Conservation (phyloP, 2,797 vertebrate genomes). For the Serranus cabrilla region DNA sequence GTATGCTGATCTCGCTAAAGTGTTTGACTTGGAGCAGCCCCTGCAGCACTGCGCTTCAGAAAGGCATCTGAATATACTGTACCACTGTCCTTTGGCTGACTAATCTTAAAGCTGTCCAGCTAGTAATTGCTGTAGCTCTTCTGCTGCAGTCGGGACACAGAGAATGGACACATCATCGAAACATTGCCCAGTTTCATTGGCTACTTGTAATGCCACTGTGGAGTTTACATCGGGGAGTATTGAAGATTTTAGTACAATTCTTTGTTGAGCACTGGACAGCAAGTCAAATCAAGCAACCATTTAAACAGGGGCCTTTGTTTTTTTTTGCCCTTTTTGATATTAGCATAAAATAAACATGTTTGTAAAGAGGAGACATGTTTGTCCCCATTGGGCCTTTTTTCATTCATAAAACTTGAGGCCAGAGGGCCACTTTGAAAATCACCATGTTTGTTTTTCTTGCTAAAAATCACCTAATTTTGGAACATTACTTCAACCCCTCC, state of each 20-base stretch:
- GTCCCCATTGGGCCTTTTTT: no score
- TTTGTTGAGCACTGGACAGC: not conserved
- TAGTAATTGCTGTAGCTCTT: conserved; percentile 42
- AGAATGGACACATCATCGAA: conserved; percentile 48
- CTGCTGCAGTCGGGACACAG: conserved; percentile 42
- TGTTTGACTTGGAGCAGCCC: conserved; percentile 10
- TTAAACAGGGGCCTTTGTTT: no score
- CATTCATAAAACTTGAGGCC: no score
- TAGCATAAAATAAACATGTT: no score
- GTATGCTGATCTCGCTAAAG: conserved; percentile 31
- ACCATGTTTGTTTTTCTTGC: no score
- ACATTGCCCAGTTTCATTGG: conserved; percentile 28
- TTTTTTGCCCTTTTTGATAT: no score
- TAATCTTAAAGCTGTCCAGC: conserved; percentile 42
- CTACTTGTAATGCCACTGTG: not conserved
- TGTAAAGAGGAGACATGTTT: no score
- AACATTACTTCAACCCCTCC: no score
- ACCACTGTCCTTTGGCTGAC: conserved; percentile 43
- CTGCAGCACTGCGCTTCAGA: conserved; percentile 10
- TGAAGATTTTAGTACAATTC: conserved; percentile 1
- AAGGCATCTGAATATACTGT: conserved; percentile 34
- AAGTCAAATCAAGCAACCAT: no score
- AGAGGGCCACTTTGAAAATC: no score
- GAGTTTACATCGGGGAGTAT: conserved; percentile 8
- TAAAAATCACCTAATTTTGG: no score